phyloP scores from a whole-genome alignment of 2,797 vertebrate genomes.

The Hydrocynus forskahlii region DNA sequence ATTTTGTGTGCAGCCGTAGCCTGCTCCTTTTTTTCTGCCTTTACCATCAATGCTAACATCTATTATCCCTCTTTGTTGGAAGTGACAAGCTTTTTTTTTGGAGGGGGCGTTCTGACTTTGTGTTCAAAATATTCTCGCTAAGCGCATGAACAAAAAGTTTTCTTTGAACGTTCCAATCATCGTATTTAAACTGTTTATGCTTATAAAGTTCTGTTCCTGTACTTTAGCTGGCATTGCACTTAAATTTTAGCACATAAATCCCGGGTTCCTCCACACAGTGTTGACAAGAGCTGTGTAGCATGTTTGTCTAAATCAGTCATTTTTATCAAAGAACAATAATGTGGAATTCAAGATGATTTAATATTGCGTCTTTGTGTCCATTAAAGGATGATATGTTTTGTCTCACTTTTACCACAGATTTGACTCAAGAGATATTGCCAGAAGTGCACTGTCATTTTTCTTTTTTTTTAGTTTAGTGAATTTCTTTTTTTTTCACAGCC shows the following conservation, averaged over 20 bases:
- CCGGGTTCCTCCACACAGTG: background rate
- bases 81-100: constrained; percentile 67
- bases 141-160: constrained; percentile 62
- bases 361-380: background rate
- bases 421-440: too few species aligned
- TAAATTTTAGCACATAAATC: constrained; percentile 11
- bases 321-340: background rate
- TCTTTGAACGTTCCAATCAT: constrained; percentile 52
- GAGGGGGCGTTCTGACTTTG: constrained; percentile 45
- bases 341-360: background rate
- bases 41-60: constrained; percentile 74
- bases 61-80: constrained; percentile 75
- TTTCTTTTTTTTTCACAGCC: background rate
- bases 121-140: constrained; percentile 78
- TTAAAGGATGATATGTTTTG: too few species aligned
- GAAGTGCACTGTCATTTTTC: too few species aligned
- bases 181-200: constrained; percentile 35
- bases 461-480: too few species aligned
- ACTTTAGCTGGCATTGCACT: constrained; percentile 11
- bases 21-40: constrained; percentile 74
- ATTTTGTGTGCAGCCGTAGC: constrained; percentile 73
- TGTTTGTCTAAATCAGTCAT: constrained; percentile 15
- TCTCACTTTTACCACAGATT: too few species aligned
- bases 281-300: background rate
- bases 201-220: constrained; percentile 22